Evolutionary conservation across 2,113 vertebrate genomes (phyloP).

Genomic region (Erythrolamprus reginae): DNA sequence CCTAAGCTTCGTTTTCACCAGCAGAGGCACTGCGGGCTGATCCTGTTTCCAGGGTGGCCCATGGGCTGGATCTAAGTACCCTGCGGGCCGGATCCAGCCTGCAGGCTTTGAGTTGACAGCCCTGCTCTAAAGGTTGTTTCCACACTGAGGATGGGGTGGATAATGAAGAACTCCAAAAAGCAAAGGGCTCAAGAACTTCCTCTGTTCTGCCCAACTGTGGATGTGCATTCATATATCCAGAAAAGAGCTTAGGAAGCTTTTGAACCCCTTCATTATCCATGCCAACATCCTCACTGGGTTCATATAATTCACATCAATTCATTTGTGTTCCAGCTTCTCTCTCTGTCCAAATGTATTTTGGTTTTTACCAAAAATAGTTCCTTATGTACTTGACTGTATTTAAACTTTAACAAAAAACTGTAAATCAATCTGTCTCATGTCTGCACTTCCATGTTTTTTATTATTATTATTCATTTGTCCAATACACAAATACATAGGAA

Average conservation of each 20-base stretch:
- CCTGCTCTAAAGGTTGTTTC: not conserved
- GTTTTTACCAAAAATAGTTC: not conserved
- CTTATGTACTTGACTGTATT: not conserved
- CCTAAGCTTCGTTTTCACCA: no score
- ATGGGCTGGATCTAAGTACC: no score
- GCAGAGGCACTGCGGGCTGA: no score
- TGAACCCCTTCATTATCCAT: not conserved
- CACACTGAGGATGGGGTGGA: not conserved
- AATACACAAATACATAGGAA: no score
- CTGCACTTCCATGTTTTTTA: no score
- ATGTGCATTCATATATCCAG: not conserved
- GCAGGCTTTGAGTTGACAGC: no score
- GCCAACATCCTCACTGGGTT: not conserved
- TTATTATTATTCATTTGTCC: no score
- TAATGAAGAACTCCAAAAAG: not conserved
- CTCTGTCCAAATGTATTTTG: not conserved
- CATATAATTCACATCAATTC: not conserved
- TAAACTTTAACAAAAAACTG: not conserved
- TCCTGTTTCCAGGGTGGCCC: no score
- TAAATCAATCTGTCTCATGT: not conserved
- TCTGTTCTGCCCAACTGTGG: not conserved
- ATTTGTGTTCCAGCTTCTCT: not conserved
- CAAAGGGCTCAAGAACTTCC: not conserved
- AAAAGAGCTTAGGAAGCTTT: not conserved
- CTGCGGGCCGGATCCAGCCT: no score